Base-by-base conservation (phyloP, 2,888 invertebrate genomes). In the Mellilla xanthometata region DNA sequence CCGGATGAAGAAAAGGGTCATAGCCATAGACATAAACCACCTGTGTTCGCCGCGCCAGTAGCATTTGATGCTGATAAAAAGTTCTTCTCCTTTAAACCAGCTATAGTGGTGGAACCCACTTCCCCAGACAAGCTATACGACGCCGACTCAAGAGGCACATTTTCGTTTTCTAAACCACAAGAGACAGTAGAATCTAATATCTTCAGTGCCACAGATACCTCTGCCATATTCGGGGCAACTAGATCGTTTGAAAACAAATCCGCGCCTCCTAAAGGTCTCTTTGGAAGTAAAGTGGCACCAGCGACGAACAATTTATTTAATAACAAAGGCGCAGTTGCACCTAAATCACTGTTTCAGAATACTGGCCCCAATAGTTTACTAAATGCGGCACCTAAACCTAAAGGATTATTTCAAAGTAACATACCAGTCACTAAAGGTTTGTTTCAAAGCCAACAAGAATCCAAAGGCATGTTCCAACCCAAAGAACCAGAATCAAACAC, bases 121-220 rank as follows among this genome's bases (percentile, higher is more conserved):
- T 78, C 81, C 1, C 76, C 81, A 6, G 80, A 81, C 48, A 83
- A 81, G 55, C 52, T 74, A 39, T 72, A 75, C 42, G 60, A 52
- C 33, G 43, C 49, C 24, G 66, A 74, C 46, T 50, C 61, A 0
- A 80, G 78, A 60, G 79, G 60, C 48, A 46, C 65, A 52, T 88
- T 85, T 56, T 75, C 75, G 9, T 89, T 89, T 72, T 88, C 88
- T 1, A 84, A 82, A 45, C 88, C 88, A 23, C 74, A 80, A 60
- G 71, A 78, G 38, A 70, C 68, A 12, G 43, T 39, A 8, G 55
- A 39, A 8, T 23, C 59, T 33, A 65, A 62, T 52, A 19, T 67
- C 33, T 68, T 74, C 45, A 54, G 51, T 29, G 50, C 36, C 13
- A 68, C 59, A 52, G 68, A 69, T 48, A 33, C 47, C n/a, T 46